A percentile compares a stretch with the other conserved stretches of the same genome.
These are phyloP conservation scores for Typhlichthys subterraneus DNA, from an alignment of 2,797 vertebrate species.

Conservation along the genomic window DNA sequence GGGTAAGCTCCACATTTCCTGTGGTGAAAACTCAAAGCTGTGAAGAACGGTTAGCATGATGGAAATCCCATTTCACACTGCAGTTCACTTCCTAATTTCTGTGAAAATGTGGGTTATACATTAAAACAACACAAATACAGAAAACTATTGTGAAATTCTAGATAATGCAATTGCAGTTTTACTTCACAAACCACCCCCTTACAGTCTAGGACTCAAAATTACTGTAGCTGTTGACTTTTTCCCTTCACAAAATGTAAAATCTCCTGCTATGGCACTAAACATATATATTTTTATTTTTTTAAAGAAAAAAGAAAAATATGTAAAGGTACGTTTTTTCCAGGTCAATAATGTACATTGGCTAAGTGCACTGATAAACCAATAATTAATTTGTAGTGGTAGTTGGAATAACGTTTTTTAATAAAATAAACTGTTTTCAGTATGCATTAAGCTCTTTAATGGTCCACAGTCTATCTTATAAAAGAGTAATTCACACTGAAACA, in stretches of 20 bases:
- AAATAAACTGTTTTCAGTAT: constrained; percentile 41
- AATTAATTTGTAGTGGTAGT: constrained; percentile 42
- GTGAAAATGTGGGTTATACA: constrained; percentile 69
- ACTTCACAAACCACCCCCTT: constrained; percentile 50
- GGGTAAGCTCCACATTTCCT: constrained; percentile 60
- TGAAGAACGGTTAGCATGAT: constrained; percentile 67
- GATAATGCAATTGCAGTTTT: constrained; percentile 52
- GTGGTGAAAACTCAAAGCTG: constrained; percentile 61
- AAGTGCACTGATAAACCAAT: constrained; percentile 43
- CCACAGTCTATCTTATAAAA: constrained; percentile 42
- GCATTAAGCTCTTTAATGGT: constrained; percentile 30
- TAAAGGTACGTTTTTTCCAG: constrained; percentile 6
- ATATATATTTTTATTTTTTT: constrained; percentile 36
- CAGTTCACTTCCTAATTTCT: constrained; percentile 64
- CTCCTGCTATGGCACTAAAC: constrained; percentile 52
- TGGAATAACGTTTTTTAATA: constrained; percentile 37
- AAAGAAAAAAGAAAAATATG: constrained; percentile 24
- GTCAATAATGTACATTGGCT: constrained; percentile 52
- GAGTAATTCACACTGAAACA: constrained; percentile 41
- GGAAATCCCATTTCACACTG: constrained; percentile 72
- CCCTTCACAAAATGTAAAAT: constrained; percentile 46
- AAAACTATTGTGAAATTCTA: constrained; percentile 54
- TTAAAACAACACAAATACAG: constrained; percentile 67
- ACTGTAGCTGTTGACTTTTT: constrained; percentile 12
- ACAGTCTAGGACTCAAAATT: constrained; percentile 43